Base-by-base conservation (phyloP, 2,888 invertebrate genomes). In the Odontomyia ornata region DNA sequence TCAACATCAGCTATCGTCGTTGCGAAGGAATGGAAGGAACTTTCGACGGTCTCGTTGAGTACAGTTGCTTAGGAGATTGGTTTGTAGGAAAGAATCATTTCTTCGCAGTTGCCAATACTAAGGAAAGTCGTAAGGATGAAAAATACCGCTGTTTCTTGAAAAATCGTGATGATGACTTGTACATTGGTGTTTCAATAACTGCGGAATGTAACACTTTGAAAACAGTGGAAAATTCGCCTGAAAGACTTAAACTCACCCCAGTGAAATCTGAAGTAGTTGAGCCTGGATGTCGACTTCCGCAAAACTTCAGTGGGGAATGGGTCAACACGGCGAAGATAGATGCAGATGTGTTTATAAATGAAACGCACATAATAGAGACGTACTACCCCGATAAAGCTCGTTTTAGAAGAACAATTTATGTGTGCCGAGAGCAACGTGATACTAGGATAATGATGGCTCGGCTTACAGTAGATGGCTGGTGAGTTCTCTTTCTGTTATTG, bases 271-370 rank as follows among this genome's bases (percentile, higher is more conserved):
- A 97, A 88, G 91, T 94, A 7, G 96, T 97, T 0, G 93, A 93
- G 80, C 94, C 98, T 2, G 95, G 96, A 0, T 99, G 98, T 83
- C 91, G 95, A 62, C 87, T 99, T 78, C 97, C 98, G 0, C 94
- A 96, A 85, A 98, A 98, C 85, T 97, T 97, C 86, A 91, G 93
- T 0, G 98, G 99, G 0, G 91, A 94, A 25, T 99, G 98, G 98
- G 95, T 98, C 73, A 98, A 98, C 83, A 98, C 98, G 0, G 98
- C 98, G 0, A 98, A 98, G 84, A 95, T 97, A 80, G 97, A 98
- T 85, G 98, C 98, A 0, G 96, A 97, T 86, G 93, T 97, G 0
- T 90, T 91, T 64, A 96, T 99, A 56, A 98, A 98, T 84, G 95
- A 96, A 83, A 99, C 98, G 0, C 98, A 98, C 84, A 97, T 99